phyloP scores from a whole-genome alignment of 2,797 vertebrate species.

The Coregonus ussuriensis region DNA sequence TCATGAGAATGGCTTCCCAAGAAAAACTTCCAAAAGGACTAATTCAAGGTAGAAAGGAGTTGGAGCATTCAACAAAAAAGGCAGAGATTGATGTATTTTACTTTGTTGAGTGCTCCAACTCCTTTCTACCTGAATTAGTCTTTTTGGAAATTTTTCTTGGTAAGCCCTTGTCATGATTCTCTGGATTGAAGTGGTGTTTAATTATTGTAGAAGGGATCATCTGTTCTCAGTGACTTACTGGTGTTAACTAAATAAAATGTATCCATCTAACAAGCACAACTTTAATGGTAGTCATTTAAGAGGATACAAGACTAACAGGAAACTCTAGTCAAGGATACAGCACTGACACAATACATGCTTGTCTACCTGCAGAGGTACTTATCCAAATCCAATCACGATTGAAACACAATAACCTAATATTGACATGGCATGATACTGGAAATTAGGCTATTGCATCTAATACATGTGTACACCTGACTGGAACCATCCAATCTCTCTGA shows the following conservation, averaged over 20 bases:
- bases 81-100: too few species aligned
- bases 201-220: background rate
- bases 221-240: too few species aligned
- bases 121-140: too few species aligned
- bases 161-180: background rate
- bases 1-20: too few species aligned
- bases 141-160: too few species aligned
- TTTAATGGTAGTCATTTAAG: background rate
- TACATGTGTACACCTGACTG: background rate
- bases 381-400: background rate
- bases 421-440: background rate
- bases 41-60: too few species aligned
- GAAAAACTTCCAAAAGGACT: too few species aligned
- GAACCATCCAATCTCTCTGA: constrained; percentile 4
- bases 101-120: too few species aligned
- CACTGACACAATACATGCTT: background rate
- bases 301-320: background rate
- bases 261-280: background rate
- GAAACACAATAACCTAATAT: background rate
- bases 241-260: background rate
- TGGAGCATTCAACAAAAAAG: too few species aligned
- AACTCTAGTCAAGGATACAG: background rate
- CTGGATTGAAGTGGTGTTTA: background rate
- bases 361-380: background rate
- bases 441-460: background rate